A percentile compares a stretch with the other conserved stretches of the same genome.
Conservation (phyloP, 2,113 vertebrate genomes). For the Holacanthus passer region DNA sequence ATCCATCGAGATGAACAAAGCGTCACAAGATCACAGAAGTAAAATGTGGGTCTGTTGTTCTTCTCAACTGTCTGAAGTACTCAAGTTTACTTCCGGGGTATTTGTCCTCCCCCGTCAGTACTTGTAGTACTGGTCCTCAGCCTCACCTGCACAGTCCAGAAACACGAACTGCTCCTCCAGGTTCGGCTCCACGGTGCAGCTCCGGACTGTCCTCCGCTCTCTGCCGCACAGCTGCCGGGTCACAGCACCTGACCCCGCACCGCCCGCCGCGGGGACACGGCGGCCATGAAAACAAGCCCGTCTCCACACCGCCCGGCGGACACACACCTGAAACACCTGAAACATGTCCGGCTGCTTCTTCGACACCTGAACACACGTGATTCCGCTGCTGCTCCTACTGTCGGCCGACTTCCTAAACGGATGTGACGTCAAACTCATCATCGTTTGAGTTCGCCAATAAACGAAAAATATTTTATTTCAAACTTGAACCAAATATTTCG, state of each 20-base stretch:
- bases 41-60: no score
- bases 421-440: slow-evolving; percentile 52
- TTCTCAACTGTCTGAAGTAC: no score
- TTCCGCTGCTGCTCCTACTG: neutral
- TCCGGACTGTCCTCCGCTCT: neutral
- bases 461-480: neutral
- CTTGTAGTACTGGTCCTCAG: neutral
- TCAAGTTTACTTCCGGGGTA: no score
- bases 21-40: no score
- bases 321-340: slow-evolving; percentile 37
- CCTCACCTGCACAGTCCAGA: slow-evolving; percentile 76
- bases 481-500: neutral
- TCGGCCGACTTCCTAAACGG: slow-evolving; percentile 33
- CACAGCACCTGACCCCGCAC: neutral
- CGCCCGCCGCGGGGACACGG: neutral
- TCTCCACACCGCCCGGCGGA: slow-evolving; percentile 33
- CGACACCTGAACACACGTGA: no score
- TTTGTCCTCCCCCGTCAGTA: no score
- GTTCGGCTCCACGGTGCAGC: slow-evolving; percentile 69
- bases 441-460: slow-evolving; percentile 10
- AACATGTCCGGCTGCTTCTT: slow-evolving; percentile 51
- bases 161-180: slow-evolving; percentile 87
- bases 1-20: no score
- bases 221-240: neutral
- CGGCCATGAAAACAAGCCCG: neutral